Conservation (phyloP, 2,113 vertebrate genomes). For the Gasterosteus aculeatus region DNA sequence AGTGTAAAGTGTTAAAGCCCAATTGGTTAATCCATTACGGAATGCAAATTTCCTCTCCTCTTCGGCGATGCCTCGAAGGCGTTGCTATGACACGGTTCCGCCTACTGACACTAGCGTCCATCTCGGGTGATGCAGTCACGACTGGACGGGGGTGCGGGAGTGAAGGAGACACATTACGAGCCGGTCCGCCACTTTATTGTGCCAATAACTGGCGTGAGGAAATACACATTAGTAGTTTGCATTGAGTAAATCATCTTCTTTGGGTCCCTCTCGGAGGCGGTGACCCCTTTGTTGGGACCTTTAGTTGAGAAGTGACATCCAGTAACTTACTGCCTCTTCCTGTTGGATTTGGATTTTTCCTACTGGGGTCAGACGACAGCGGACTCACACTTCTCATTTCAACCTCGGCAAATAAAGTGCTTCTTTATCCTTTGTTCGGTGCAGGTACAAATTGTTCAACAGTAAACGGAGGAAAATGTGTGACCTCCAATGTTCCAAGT, state of each 20-base stretch:
- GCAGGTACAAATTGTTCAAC: not conserved
- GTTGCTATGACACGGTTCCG: not conserved
- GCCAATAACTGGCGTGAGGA: too few species aligned
- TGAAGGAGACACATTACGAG: too few species aligned
- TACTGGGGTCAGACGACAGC: not conserved
- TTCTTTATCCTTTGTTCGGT: not conserved
- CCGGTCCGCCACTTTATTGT: too few species aligned
- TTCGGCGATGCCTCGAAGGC: not conserved
- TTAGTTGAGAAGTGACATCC: not conserved
- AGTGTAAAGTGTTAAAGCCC: not conserved
- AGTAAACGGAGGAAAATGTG: not conserved
- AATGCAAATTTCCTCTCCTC: not conserved
- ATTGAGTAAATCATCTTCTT: not conserved
- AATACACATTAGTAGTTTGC: too few species aligned
- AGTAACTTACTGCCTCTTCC: not conserved
- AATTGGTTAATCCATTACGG: not conserved
- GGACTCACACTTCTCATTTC: not conserved
- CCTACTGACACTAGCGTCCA: too few species aligned
- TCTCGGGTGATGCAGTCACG: not conserved
- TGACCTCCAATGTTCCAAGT: slow-evolving; percentile 10
- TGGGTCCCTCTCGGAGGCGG: not conserved
- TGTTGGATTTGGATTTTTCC: slow-evolving; percentile 7
- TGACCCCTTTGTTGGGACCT: not conserved
- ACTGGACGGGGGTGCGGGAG: too few species aligned
- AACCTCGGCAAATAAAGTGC: not conserved